A percentile compares a stretch with the other conserved stretches of the same genome.
phyloP scores from a whole-genome alignment of 2,888 invertebrate species.

The Graphium colonna region DNA sequence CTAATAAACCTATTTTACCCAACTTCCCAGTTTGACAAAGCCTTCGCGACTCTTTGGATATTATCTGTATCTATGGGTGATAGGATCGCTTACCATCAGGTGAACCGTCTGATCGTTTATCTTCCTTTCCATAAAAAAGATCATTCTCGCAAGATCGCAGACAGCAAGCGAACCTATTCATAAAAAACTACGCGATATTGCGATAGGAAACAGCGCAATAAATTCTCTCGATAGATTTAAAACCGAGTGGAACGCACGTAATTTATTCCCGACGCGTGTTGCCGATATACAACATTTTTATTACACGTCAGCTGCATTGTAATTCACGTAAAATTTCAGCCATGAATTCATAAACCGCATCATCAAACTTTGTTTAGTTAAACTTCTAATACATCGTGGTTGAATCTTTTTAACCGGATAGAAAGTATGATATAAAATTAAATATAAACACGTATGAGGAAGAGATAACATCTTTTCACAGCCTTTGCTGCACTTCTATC shows the following conservation, averaged over 20 bases:
- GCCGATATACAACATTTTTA: conserved; percentile 17
- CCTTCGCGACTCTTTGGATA: no score
- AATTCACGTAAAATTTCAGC: conserved; percentile 9
- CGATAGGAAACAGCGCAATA: conserved; percentile 13
- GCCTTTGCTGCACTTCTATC: no score
- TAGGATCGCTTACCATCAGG: no score
- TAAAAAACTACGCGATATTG: background rate
- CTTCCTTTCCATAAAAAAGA: no score
- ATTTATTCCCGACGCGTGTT: conserved; percentile 9
- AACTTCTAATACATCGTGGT: background rate
- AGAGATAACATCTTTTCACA: no score
- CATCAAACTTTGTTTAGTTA: no score
- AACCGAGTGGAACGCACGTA: conserved; percentile 13
- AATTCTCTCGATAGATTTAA: conserved; percentile 17
- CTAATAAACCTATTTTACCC: background rate
- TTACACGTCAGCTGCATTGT: conserved; percentile 15
- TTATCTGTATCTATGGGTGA: no score
- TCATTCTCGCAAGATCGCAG: background rate
- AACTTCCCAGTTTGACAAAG: no score
- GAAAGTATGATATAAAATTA: no score
- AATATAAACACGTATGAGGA: no score
- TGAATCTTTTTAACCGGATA: no score
- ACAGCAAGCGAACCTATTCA: background rate
- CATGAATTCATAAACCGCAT: background rate
- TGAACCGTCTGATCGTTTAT: no score